phyloP scores from a whole-genome alignment of 2,888 invertebrate genomes.

The Eupithecia pulchellata region DNA sequence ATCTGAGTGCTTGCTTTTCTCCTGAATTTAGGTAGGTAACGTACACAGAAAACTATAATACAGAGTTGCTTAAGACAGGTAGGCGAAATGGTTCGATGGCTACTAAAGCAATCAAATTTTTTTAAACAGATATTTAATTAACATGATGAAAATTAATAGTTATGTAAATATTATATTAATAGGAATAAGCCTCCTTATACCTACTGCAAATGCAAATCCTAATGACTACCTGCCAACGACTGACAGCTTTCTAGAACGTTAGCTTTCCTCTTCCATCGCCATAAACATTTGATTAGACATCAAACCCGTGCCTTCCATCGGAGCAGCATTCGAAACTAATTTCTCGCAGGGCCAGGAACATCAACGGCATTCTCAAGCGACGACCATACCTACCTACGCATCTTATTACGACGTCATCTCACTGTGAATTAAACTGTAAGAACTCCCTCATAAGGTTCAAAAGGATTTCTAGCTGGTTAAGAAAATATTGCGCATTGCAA shows the following conservation, averaged over 20 bases:
- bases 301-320: background rate
- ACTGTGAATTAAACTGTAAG: conserved; percentile 11
- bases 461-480: conserved; percentile 54
- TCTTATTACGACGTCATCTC: background rate
- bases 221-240: background rate
- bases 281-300: background rate
- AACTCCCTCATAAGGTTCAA: background rate
- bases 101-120: no score
- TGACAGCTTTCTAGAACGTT: conserved; percentile 4
- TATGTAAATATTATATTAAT: background rate
- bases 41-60: background rate
- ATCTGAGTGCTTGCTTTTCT: background rate
- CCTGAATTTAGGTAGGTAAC: no score
- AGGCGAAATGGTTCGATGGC: no score
- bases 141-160: background rate
- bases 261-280: background rate
- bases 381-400: conserved; percentile 6
- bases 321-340: background rate
- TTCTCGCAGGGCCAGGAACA: background rate
- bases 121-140: background rate
- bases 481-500: conserved; percentile 79
- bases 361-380: conserved; percentile 9
- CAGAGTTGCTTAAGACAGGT: background rate
- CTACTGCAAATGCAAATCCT: background rate
- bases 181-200: background rate